phyloP scores from a whole-genome alignment of 2,113 vertebrate genomes.

The Camelus bactrianus region DNA sequence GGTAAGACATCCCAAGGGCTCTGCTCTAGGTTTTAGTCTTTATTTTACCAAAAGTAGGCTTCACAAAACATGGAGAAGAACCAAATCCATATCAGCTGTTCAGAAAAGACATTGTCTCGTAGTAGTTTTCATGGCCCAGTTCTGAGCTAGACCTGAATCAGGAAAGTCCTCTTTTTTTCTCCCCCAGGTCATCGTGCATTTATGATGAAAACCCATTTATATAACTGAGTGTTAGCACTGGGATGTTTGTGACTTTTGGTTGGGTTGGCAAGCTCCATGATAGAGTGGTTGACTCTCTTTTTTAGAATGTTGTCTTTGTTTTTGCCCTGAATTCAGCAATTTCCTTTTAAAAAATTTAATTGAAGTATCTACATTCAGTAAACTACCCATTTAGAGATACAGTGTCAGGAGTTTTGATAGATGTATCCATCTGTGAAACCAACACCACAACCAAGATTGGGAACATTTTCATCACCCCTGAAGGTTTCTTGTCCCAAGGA shows the following conservation, averaged over 20 bases:
- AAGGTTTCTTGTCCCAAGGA: not conserved
- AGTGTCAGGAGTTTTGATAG: not conserved
- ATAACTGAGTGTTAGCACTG: not conserved
- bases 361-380: not conserved
- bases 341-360: not conserved
- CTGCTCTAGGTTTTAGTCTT: not conserved
- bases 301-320: not conserved
- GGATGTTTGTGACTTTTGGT: not conserved
- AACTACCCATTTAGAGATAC: not conserved
- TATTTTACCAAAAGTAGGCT: not conserved
- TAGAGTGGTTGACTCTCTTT: slow-evolving; percentile 13
- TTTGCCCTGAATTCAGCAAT: not conserved
- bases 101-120: not conserved
- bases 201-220: not conserved
- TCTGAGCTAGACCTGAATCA: slow-evolving; percentile 30
- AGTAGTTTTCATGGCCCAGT: not conserved
- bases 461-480: not conserved
- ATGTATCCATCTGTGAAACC: not conserved
- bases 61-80: not conserved
- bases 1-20: not conserved
- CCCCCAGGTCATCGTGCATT: not conserved
- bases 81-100: not conserved
- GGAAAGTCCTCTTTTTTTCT: not conserved
- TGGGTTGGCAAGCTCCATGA: not conserved
- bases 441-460: not conserved